These are phyloP conservation scores for Clostera curtula DNA, from an alignment of 2,888 invertebrate species.

Conservation along the genomic window DNA sequence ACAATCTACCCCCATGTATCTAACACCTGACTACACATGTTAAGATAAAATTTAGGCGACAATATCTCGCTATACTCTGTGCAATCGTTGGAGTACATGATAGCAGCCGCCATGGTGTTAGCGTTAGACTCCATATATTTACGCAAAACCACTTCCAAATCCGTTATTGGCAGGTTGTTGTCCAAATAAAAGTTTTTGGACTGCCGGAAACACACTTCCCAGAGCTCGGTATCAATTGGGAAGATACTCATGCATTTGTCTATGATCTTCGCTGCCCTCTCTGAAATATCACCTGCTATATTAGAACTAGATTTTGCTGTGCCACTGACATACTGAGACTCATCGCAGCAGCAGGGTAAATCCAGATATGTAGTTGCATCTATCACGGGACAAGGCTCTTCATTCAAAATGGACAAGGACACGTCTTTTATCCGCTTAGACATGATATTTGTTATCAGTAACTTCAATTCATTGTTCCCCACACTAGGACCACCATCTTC, in stretches of 20 bases:
- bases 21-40: constrained; percentile 62
- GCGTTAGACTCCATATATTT: constrained; percentile 71
- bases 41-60: constrained; percentile 61
- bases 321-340: constrained; percentile 37
- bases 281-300: constrained; percentile 32
- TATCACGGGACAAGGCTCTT: constrained; percentile 43
- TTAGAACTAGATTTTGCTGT: constrained; percentile 17
- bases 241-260: constrained; percentile 59
- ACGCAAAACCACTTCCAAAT: constrained; percentile 70
- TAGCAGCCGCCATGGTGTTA: constrained; percentile 59
- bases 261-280: constrained; percentile 46
- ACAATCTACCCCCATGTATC: constrained; percentile 58
- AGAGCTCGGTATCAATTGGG: constrained; percentile 49
- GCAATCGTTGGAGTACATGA: constrained; percentile 65
- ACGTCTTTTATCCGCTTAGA: constrained; percentile 60
- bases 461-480: constrained; percentile 43
- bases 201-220: constrained; percentile 58
- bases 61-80: constrained; percentile 59
- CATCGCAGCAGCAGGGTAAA: constrained; percentile 57
- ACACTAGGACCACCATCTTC: constrained; percentile 15
- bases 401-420: constrained; percentile 54
- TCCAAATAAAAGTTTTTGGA: constrained; percentile 57
- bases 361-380: constrained; percentile 34
- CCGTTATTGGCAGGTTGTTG: constrained; percentile 53
- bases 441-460: constrained; percentile 46